Evolutionary conservation across 2,797 vertebrate genomes (phyloP).

Genomic region (Gadopsis bispinosus): DNA sequence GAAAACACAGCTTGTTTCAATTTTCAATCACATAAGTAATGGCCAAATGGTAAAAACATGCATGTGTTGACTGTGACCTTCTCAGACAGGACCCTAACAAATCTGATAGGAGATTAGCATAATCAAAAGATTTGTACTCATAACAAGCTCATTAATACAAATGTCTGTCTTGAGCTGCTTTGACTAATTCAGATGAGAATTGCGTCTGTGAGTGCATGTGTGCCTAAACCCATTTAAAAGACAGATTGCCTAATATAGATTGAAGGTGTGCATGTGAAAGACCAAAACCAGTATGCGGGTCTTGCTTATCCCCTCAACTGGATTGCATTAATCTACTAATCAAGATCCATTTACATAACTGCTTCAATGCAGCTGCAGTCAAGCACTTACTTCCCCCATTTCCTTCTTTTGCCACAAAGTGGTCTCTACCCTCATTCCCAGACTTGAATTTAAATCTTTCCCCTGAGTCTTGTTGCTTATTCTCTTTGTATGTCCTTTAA

Average conservation of each 20-base stretch:
- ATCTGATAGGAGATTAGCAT: constrained; percentile 62
- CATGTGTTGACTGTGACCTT: neutral
- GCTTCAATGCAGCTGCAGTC: constrained; percentile 68
- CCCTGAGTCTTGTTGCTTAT: constrained; percentile 29
- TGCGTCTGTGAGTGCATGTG: constrained; percentile 33
- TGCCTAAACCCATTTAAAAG: constrained; percentile 50
- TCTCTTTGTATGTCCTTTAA: constrained; percentile 26
- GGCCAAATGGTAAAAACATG: constrained; percentile 25
- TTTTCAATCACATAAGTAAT: constrained; percentile 37
- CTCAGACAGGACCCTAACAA: constrained; percentile 9
- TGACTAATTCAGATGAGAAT: constrained; percentile 45
- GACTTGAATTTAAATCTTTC: constrained; percentile 45
- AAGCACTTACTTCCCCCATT: constrained; percentile 67
- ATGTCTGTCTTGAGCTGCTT: constrained; percentile 58
- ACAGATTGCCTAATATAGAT: constrained; percentile 52
- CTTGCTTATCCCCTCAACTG: constrained; percentile 74
- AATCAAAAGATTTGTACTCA: constrained; percentile 57
- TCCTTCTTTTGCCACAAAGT: constrained; percentile 53
- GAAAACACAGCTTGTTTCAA: constrained; percentile 35
- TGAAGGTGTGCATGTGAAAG: constrained; percentile 55
- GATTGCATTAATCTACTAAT: constrained; percentile 81
- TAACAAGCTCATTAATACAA: constrained; percentile 65
- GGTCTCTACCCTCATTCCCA: constrained; percentile 42
- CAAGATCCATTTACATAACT: constrained; percentile 74
- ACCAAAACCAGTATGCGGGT: constrained; percentile 51